These are phyloP conservation scores for Heterohyrax brucei DNA, from an alignment of 2,797 vertebrate genomes.

Conservation along the genomic window DNA sequence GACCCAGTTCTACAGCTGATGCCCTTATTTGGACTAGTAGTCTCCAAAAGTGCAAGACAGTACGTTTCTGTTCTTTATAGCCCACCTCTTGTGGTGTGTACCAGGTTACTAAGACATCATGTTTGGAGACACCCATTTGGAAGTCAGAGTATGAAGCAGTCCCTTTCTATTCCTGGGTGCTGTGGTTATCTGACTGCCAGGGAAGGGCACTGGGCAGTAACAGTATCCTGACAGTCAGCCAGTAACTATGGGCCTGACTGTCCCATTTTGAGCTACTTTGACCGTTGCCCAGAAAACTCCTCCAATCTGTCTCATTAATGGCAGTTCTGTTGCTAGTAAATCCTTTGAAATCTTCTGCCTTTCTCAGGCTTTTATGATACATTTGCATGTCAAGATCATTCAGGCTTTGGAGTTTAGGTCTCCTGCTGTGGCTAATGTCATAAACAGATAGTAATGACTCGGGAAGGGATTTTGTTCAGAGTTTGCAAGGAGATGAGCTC, in stretches of 20 bases:
- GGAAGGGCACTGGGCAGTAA: neutral
- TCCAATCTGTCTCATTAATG: slow-evolving; percentile 8
- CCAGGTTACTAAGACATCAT: no score
- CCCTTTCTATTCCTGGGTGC: neutral
- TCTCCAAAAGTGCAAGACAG: no score
- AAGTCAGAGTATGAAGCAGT: neutral
- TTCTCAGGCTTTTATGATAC: slow-evolving; percentile 59
- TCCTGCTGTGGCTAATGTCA: slow-evolving; percentile 79
- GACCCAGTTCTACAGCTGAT: no score
- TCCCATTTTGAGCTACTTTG: neutral
- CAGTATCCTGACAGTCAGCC: neutral
- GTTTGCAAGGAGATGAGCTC: slow-evolving; percentile 71
- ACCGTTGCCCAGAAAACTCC: slow-evolving; percentile 37
- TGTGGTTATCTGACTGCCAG: accelerated
- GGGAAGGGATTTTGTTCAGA: slow-evolving; percentile 64
- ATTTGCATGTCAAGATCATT: slow-evolving; percentile 83
- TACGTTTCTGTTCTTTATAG: no score
- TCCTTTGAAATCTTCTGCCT: slow-evolving; percentile 46
- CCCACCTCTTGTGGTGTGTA: no score
- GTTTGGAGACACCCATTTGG: neutral
- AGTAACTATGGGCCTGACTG: neutral
- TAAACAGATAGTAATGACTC: slow-evolving; percentile 75
- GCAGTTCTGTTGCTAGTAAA: slow-evolving; percentile 63
- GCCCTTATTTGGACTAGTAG: no score
- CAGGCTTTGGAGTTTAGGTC: slow-evolving; percentile 56